Base-by-base conservation (phyloP, 2,888 invertebrate genomes). In the Sussaba pulchella region DNA sequence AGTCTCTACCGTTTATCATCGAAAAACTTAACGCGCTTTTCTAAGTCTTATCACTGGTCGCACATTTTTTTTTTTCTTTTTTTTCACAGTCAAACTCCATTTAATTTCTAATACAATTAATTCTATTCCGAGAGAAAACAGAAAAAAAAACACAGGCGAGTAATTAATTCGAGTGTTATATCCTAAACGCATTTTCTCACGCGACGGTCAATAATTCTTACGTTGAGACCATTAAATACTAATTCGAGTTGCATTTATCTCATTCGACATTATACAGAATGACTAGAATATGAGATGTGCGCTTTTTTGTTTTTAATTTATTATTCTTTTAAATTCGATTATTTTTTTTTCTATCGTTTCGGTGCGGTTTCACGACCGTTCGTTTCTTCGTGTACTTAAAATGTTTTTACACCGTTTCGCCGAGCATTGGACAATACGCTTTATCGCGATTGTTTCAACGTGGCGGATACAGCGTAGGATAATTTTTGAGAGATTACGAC, bases 271-370 rank as follows among this genome's bases (percentile, higher is more conserved):
- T 79, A 82, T 63, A 74, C 72, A 82, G 73, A 81, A 83, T 86
- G 85, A 86, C 86, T 88, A 88, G 84, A 86, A 82, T 85, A 82
- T 85, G 85, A 71, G 77, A 82, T 84, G 85, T 84, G 87, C 79
- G 84, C 80, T 50, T 80, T 70, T 73, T 45, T 54, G 45, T 52
- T 41, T 50, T 63, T 24, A 45, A 4, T 26, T 45, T 50, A 67
- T 43, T 59, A 26, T 12, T 63, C n/a, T n/a, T n/a, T n/a, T n/a
- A n/a, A n/a, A n/a, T n/a, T n/a, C n/a, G n/a, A n/a, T 41, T 50
- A 8, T 67, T 21, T 66, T 3, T 45, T 50, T 61, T 26, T 47
- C 10, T 71, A 41, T 74, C 26, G 26, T 64, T 50, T 26, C 50
- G 9, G 1, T 43, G n/a, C 2, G 71, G 36, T 26, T 43, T 10